Evolutionary conservation across 2,113 vertebrate genomes (phyloP).

Genomic region (Ellobius talpinus): DNA sequence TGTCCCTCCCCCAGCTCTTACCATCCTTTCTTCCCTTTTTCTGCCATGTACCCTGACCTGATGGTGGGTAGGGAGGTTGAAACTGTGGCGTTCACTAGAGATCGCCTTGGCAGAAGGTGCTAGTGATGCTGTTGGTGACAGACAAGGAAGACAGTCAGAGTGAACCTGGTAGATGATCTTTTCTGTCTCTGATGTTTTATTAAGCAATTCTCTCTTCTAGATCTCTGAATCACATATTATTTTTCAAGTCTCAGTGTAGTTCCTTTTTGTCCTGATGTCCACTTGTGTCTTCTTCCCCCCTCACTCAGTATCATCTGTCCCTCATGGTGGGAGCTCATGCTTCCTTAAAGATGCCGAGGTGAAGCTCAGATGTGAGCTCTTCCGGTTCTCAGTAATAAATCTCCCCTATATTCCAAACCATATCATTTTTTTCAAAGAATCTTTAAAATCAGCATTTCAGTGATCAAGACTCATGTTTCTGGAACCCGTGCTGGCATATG

Average conservation of each 20-base stretch:
- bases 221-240: neutral
- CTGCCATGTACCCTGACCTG: neutral
- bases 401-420: neutral
- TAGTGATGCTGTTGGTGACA: neutral
- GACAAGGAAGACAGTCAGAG: neutral
- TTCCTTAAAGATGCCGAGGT: neutral
- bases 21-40: neutral
- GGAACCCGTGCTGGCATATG: neutral
- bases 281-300: neutral
- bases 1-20: neutral
- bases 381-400: neutral
- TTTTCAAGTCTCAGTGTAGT: neutral
- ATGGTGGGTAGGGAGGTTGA: neutral
- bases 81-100: neutral
- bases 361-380: no score
- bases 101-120: neutral
- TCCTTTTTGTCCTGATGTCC: neutral
- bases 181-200: neutral
- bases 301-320: neutral
- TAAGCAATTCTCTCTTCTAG: neutral
- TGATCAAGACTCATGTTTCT: neutral
- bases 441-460: neutral
- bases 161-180: neutral
- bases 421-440: neutral
- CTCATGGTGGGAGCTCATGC: neutral